Conservation (phyloP, 92 coral and sea anemone genomes). For the Porites cylindrica region DNA sequence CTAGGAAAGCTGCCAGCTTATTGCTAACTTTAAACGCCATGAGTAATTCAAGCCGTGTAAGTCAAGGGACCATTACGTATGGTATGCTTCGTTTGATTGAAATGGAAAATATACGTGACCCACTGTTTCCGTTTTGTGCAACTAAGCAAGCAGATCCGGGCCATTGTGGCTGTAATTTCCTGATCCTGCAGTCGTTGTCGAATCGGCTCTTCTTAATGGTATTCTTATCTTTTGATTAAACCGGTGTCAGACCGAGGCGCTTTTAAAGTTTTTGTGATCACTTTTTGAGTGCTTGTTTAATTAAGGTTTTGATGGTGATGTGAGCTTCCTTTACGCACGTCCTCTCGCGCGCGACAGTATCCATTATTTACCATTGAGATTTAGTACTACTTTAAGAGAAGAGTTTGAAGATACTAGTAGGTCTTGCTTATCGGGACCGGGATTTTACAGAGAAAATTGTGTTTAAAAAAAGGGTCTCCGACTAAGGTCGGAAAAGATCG, state of each 20-base stretch:
- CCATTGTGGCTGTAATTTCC: background rate
- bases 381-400: too few species aligned
- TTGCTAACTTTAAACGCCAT: too few species aligned
- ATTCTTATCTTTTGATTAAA: background rate
- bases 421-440: too few species aligned
- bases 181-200: background rate
- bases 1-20: too few species aligned
- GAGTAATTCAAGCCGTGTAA: too few species aligned
- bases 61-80: background rate
- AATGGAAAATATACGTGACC: background rate
- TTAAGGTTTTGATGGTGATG: background rate
- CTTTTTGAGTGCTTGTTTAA: background rate
- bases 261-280: background rate
- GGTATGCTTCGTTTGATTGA: background rate
- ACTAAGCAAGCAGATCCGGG: background rate
- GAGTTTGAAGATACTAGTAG: too few species aligned
- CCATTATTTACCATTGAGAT: background rate
- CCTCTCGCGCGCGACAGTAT: background rate
- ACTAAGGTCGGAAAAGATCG: too few species aligned
- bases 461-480: too few species aligned
- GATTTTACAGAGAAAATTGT: too few species aligned
- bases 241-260: slow-evolving; percentile 11
- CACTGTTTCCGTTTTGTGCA: background rate
- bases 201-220: slow-evolving; percentile 1
- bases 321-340: background rate